phyloP scores from a whole-genome alignment of 1,140 invertebrate species.

The Zaprionus taronus region DNA sequence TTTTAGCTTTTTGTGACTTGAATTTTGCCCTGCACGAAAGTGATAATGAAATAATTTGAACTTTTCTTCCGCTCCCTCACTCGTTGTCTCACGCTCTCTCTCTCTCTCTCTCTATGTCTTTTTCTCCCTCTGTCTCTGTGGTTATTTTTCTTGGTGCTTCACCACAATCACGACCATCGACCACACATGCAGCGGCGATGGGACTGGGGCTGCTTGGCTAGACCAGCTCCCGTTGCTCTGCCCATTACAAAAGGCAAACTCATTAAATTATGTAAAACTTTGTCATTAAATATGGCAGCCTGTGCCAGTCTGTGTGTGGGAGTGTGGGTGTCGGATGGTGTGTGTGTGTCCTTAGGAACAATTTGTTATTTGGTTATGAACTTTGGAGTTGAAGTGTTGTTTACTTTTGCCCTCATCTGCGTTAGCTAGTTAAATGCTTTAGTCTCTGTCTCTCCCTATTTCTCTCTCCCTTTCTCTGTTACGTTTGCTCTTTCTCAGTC shows the following conservation, averaged over 20 bases:
- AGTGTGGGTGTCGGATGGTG: neutral
- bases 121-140: constrained; percentile 15
- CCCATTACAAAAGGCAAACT: constrained; percentile 64
- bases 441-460: neutral
- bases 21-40: constrained; percentile 56
- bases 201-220: constrained; percentile 5
- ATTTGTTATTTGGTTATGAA: constrained; percentile 78
- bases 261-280: constrained; percentile 82
- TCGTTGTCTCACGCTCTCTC: neutral
- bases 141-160: constrained; percentile 63
- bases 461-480: neutral
- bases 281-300: constrained; percentile 75
- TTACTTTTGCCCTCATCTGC: constrained; percentile 43
- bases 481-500: constrained; percentile 3
- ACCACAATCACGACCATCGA: constrained; percentile 4
- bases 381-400: constrained; percentile 72
- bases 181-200: constrained; percentile 23
- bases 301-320: neutral
- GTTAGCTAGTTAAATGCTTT: constrained; percentile 25
- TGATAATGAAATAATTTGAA: constrained; percentile 82
- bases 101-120: neutral
- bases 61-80: constrained; percentile 43
- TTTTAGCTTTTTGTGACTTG: constrained; percentile 17
- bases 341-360: constrained; percentile 51
- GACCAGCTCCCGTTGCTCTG: constrained; percentile 10